Percentiles rank a stretch among this genome's conserved stretches.
Evolutionary conservation across 2,888 invertebrate species (phyloP).

Genomic region (Aplocera efformata): DNA sequence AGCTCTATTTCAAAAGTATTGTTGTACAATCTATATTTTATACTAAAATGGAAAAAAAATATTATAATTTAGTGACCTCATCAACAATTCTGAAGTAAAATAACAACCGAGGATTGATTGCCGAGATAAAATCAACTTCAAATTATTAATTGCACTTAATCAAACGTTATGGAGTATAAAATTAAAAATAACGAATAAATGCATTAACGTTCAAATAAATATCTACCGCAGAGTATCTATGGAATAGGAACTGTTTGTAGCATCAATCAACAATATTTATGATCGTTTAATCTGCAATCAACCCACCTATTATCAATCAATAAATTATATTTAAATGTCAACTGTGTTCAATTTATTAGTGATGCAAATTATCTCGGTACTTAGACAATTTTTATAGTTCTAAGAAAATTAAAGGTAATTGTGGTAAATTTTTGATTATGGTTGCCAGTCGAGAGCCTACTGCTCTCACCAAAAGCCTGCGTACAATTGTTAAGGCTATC

Average conservation of each 20-base stretch:
- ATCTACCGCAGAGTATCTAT: background rate
- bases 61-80: slow-evolving; percentile 4
- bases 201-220: slow-evolving; percentile 12
- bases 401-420: too few species aligned
- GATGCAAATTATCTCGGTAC: background rate
- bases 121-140: slow-evolving; percentile 26
- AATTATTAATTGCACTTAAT: slow-evolving; percentile 16
- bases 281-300: slow-evolving; percentile 19
- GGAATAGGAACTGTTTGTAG: slow-evolving; percentile 9
- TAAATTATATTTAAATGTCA: slow-evolving; percentile 25
- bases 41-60: too few species aligned
- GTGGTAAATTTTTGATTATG: too few species aligned
- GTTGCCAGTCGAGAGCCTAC: too few species aligned
- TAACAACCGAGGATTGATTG: slow-evolving; percentile 17
- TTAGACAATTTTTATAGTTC: too few species aligned
- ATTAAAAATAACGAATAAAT: slow-evolving; percentile 12
- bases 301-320: slow-evolving; percentile 20
- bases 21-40: too few species aligned
- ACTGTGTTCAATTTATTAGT: slow-evolving; percentile 13
- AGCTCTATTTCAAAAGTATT: too few species aligned
- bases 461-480: too few species aligned
- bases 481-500: too few species aligned
- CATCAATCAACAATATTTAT: slow-evolving; percentile 24
- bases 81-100: slow-evolving; percentile 9
- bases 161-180: slow-evolving; percentile 9